Evolutionary conservation across 2,888 invertebrate genomes (phyloP), one percentile per base, ranked within the genome.

Genomic region (Drosophila greeni): DNA sequence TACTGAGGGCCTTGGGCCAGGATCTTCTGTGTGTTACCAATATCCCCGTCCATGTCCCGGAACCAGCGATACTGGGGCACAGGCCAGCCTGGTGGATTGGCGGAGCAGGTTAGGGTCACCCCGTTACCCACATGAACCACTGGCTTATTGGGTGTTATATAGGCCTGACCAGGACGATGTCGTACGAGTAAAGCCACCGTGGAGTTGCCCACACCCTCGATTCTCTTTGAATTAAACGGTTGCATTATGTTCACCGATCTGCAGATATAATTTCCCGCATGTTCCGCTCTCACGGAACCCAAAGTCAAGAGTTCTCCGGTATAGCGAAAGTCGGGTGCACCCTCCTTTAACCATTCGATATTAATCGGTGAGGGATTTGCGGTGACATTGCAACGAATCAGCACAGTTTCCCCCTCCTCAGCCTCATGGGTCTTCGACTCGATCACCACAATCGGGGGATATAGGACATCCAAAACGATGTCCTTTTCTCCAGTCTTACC

Each of bases 31-130:
- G 91, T 90, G 11, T 90, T 89, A 12, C 84, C 81, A 42, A 84
- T 70, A 4, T 92, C 91, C 8, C 91, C 91, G 3, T 91, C 91
- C 60, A 93, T 93, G 81, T 95, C 94, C 56, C 94, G 92, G 91
- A 95, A 95, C 97, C 97, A 97, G 64, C 95, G 92, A 88, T 94
- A 97, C 85, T 95, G 94, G 0, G 97, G 96, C 29, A 94, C 94
- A 0, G 97, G 97, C 94, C 95, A 97, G 12, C 97, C 97, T 0
- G 96, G 95, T 0, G 97, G 97, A 69, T 92, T 93, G 1, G 97
- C 95, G 43, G 93, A 93, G 86, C 97, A 97, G 0, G 95, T 95
- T n/a, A 96, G 91, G 5, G 95, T 95, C 2, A 95, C 95, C 0
- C 94, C 93, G 4, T 94, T 92, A 2, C 95, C 95, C 86, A 96